Base-by-base conservation (phyloP, 2,113 vertebrate genomes). In the Seriola dumerili region DNA sequence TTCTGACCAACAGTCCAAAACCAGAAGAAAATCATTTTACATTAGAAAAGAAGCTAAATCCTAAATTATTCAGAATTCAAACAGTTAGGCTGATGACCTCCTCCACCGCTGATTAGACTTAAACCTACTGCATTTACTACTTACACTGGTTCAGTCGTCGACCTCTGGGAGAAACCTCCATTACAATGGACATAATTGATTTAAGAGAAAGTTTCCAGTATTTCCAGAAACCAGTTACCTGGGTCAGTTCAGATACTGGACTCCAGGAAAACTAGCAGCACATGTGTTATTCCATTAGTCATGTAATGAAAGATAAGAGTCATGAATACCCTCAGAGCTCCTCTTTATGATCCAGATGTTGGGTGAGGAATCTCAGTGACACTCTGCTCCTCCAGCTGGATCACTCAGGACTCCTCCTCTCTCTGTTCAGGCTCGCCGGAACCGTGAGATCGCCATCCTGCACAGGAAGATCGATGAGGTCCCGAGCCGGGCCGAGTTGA, bases 391-490 rank as follows among this genome's bases (percentile, higher is more conserved):
- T 19, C 5, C 6, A 42, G 16, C 50, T 46, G 21, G 29, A 40
- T 23, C 4, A 50, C n/a, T 57, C 40, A 4, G 19, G 14, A 19
- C 17, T 21, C 17, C 8, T 0, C 10, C 34, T 72, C 25, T 1
- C 46, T 71, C 23, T 78, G 69, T 85, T 86, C 92, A 99, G 98
- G 98, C 98, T 77, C 96, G 98, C 84, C 96, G 97, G 89, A 99
- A 98, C 94, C 96, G 98, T 66, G 98, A 99, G 95, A 99, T 99
- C 72, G 97, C 97, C 54, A 96, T 99, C 92, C 92, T 99, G 80
- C 98, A 99, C 76, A 96, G 98, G 87, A 99, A 97, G 95, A 99
- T 99, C 79, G 98, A 99, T 73, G 98, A 99, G 90, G 97, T 99
- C 36, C 98, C 98, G 11, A 99, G 97, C 92, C 95, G 97, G 85